These are phyloP conservation scores for Saccopteryx bilineata DNA, from an alignment of 2,113 vertebrate genomes.

Conservation along the genomic window DNA sequence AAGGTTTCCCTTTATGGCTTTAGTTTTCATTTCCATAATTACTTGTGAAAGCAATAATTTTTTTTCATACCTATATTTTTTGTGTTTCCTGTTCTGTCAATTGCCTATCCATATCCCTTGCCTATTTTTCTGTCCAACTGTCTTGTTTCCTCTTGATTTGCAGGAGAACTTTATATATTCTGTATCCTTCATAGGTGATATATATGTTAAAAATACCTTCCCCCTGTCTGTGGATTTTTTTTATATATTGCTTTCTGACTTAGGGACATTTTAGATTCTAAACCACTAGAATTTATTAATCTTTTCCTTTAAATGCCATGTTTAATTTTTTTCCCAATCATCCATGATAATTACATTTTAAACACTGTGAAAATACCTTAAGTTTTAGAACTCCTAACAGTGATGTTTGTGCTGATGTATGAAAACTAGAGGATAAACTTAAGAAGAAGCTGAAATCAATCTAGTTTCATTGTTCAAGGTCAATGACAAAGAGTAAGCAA, in stretches of 20 bases:
- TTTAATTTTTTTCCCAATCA: constrained; percentile 11
- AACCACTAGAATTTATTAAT: not conserved
- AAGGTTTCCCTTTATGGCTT: not conserved
- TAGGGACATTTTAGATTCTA: constrained; percentile 55
- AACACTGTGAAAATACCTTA: constrained; percentile 40
- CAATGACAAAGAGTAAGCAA: constrained; percentile 62
- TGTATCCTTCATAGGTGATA: not conserved
- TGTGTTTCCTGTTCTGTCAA: not conserved
- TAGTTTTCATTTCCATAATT: constrained; percentile 1
- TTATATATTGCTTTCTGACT: constrained; percentile 18
- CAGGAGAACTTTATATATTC: constrained; percentile 17
- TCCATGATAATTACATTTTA: constrained; percentile 45
- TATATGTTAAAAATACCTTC: constrained; percentile 5
- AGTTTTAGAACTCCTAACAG: constrained; percentile 11
- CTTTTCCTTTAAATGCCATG: constrained; percentile 22
- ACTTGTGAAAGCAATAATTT: not conserved
- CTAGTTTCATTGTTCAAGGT: constrained; percentile 56
- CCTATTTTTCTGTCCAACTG: constrained; percentile 13
- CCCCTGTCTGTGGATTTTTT: not conserved
- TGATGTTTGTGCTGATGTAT: constrained; percentile 42
- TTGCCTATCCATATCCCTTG: not conserved
- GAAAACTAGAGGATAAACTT: constrained; percentile 54
- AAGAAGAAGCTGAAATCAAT: constrained; percentile 49
- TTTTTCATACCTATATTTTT: not conserved
- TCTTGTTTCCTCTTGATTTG: constrained; percentile 25